Percentiles rank a stretch among this genome's conserved stretches.
Conservation (phyloP, 1,140 invertebrate genomes). For the Hydropsyche tenuis region DNA sequence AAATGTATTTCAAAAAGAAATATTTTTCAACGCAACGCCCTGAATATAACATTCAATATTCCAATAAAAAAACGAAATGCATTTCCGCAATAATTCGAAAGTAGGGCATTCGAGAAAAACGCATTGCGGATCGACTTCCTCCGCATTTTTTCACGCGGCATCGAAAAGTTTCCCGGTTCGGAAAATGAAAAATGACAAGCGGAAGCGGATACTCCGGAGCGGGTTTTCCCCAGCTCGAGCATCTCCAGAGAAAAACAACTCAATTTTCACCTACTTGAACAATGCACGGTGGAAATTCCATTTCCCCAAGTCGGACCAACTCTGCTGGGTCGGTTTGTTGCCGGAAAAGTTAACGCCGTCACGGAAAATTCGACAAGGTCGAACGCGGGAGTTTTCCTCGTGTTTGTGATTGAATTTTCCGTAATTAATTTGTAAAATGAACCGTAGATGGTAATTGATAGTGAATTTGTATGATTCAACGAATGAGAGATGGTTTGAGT, state of each 20-base stretch:
- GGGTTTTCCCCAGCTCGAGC: background rate
- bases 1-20: no score
- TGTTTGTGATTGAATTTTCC: no score
- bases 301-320: background rate
- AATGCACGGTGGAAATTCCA: constrained; percentile 27
- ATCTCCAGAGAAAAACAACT: constrained; percentile 29
- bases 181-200: constrained; percentile 27
- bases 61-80: background rate
- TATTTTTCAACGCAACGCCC: no score
- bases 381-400: no score
- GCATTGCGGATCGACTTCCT: background rate
- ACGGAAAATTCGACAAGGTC: background rate
- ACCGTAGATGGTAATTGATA: no score
- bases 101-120: background rate
- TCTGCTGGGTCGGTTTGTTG: no score
- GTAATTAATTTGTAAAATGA: no score
- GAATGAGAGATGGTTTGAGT: no score
- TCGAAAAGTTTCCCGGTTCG: background rate
- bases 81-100: background rate
- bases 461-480: no score
- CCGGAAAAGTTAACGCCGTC: background rate
- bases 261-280: constrained; percentile 37
- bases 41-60: no score
- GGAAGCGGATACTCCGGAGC: background rate
- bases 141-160: background rate